phyloP scores from a whole-genome alignment of 2,888 invertebrate genomes.

The Eremobia ochroleuca region DNA sequence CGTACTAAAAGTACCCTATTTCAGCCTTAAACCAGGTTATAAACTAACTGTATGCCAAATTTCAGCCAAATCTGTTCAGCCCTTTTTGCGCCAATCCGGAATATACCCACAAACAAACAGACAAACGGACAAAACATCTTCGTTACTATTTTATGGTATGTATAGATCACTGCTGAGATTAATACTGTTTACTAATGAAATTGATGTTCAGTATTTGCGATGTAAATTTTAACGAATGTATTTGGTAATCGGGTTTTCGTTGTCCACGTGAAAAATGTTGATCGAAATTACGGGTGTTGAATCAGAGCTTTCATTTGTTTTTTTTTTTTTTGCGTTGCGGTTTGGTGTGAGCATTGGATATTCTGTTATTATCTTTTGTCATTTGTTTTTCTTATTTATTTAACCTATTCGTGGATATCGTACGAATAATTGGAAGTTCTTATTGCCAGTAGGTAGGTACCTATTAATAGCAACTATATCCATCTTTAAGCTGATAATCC shows the following conservation, averaged over 20 bases:
- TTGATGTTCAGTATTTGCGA: conserved; percentile 73
- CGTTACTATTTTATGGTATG: background rate
- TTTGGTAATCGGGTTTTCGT: conserved; percentile 50
- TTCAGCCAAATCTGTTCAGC: background rate
- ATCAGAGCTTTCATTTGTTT: conserved; percentile 31
- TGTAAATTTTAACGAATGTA: conserved; percentile 70
- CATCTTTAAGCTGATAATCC: background rate
- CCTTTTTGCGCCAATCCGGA: background rate
- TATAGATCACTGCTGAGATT: conserved; percentile 66
- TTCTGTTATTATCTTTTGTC: conserved; percentile 21
- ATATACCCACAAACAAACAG: background rate
- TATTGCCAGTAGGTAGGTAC: background rate
- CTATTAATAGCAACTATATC: background rate
- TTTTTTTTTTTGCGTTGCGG: conserved; percentile 11
- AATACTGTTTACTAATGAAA: conserved; percentile 78
- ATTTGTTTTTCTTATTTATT: conserved; percentile 30
- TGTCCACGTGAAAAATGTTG: conserved; percentile 54
- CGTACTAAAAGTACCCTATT: background rate
- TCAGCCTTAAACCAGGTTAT: background rate
- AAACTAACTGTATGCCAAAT: background rate
- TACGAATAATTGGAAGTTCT: background rate
- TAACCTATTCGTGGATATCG: background rate
- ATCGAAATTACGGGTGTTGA: conserved; percentile 47
- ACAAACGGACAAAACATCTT: background rate
- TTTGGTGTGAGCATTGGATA: conserved; percentile 4